Evolutionary conservation across 2,888 invertebrate genomes (phyloP), one percentile per base, ranked within the genome.

Genomic region (Drosophila kanekoi): DNA sequence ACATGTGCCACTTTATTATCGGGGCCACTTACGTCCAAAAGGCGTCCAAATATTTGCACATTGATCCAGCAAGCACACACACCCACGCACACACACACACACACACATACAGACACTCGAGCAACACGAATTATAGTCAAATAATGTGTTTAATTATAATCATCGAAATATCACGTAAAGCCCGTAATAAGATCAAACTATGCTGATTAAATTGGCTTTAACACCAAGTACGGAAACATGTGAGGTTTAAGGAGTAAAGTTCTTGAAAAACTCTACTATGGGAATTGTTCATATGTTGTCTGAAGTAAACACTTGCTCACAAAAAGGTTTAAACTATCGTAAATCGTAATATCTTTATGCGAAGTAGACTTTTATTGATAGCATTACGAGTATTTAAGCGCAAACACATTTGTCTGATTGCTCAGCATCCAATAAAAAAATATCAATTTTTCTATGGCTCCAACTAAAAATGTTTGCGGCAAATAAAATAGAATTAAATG

Each of bases 401-500:
- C 28, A 8, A 28, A 28, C 28, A 28, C 8, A n/a, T 35, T 48
- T 35, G 35, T 18, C 16, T 35, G 28, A 14, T 9, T 13, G 11
- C 43, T 43, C 47, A 23, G 28, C n/a, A 37, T 47, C 13, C 37
- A 16, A 47, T 32, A 35, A 44, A 44, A 32, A 13, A n/a, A 40
- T 14, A 28, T 28, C 28, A 23, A 45, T 61, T 45, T 44, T 51
- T 54, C 33, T 28, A 49, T 57, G 40, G 23, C 58, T 52, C 52
- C 61, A 68, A 77, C 61, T 69, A 40, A 53, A 47, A 52, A 33
- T 63, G 63, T 38, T 56, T 59, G 51, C 40, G 41, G 18, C 58
- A 45, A 71, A 72, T 62, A 51, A 44, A 62, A 69, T 66, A n/a
- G 65, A 80, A 67, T 81, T 23, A 40, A 66, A 74, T 74, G 63